A percentile compares a stretch with the other conserved stretches of the same genome.
Evolutionary conservation across 1,140 invertebrate genomes (phyloP).

Genomic region (Brachionus koreanus): DNA sequence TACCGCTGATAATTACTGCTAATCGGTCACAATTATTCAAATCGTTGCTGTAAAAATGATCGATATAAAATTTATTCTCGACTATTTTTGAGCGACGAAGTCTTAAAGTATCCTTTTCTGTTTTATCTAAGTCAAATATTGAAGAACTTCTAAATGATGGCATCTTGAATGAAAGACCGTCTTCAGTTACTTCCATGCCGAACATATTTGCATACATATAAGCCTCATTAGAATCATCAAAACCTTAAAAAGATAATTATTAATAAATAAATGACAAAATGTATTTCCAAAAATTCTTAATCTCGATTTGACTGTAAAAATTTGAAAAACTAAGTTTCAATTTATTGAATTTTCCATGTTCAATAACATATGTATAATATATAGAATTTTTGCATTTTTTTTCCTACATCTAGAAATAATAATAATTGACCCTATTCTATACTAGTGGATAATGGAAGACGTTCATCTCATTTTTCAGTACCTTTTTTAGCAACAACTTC

Average conservation of each 20-base stretch:
- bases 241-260: neutral
- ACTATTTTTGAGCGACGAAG: conserved; percentile 12
- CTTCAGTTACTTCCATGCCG: neutral
- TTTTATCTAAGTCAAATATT: neutral
- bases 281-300: too few species aligned
- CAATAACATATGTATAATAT: too few species aligned
- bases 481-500: too few species aligned
- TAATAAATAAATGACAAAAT: too few species aligned
- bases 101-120: neutral
- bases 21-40: conserved; percentile 4
- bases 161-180: neutral
- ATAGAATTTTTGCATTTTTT: too few species aligned
- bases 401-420: too few species aligned
- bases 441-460: too few species aligned
- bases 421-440: too few species aligned
- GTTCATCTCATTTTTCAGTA: too few species aligned
- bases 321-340: too few species aligned
- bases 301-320: too few species aligned
- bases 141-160: neutral
- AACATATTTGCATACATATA: neutral
- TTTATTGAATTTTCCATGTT: too few species aligned
- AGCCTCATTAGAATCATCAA: neutral
- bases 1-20: neutral
- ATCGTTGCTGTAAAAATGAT: conserved; percentile 5
- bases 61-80: conserved; percentile 7